A percentile compares a stretch with the other conserved stretches of the same genome.
Evolutionary conservation across 2,888 invertebrate genomes (phyloP).

Genomic region (Crocallis elinguaria): DNA sequence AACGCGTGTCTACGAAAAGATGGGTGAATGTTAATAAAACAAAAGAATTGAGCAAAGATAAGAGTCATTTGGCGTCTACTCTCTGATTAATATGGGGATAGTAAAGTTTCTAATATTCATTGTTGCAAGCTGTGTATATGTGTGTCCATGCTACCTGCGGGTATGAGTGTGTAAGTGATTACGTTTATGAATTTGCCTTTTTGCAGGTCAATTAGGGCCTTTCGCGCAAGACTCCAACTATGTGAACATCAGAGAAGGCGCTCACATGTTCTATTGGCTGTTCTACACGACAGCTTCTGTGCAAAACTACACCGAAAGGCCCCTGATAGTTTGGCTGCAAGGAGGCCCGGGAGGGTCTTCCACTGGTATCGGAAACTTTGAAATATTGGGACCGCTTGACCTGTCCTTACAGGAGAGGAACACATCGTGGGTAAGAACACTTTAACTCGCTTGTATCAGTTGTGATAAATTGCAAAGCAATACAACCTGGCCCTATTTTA

Average conservation of each 20-base stretch:
- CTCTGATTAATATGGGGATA: too few relatives aligned
- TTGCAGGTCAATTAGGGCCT: slow-evolving; percentile 80
- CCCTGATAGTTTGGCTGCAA: slow-evolving; percentile 94
- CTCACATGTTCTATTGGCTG: slow-evolving; percentile 95
- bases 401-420: slow-evolving; percentile 86
- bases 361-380: slow-evolving; percentile 94
- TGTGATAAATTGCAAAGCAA: too few relatives aligned
- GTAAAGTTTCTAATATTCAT: too few relatives aligned
- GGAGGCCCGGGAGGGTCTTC: slow-evolving; percentile 94
- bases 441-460: too few relatives aligned
- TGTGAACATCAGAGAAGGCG: slow-evolving; percentile 88
- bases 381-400: slow-evolving; percentile 91
- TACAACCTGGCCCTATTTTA: too few relatives aligned
- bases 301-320: slow-evolving; percentile 85
- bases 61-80: too few relatives aligned
- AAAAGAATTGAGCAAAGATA: too few relatives aligned
- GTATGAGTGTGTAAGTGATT: too few relatives aligned
- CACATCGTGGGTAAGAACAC: slow-evolving; percentile 88
- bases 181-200: background rate
- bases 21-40: too few relatives aligned
- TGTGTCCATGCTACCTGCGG: too few relatives aligned
- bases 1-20: too few relatives aligned
- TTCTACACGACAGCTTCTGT: slow-evolving; percentile 89
- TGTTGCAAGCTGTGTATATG: too few relatives aligned
- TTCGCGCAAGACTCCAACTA: slow-evolving; percentile 90